Evolutionary conservation across 2,888 invertebrate genomes (phyloP), one percentile per base, ranked within the genome.

Genomic region (Graphium colonna): DNA sequence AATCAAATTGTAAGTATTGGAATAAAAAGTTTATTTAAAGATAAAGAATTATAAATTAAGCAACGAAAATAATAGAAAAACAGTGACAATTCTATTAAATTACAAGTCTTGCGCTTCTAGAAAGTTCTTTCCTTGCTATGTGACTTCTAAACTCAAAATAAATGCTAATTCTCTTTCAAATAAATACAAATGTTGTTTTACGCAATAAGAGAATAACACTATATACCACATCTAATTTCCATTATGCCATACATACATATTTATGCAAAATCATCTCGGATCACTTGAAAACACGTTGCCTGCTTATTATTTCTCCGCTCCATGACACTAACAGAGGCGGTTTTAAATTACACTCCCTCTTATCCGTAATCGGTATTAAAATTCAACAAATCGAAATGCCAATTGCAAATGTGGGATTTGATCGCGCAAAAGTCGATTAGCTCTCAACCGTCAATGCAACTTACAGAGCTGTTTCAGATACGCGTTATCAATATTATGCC

Each of bases 321-420:
- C 3, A 16, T 4, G 31, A 16, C 44, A 1, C 31, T 16, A 33
- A 31, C 28, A 10, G 17, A 18, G 12, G 5, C 5, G 5, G n/a
- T 36, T 16, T 38, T 10, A 46, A 21, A 7, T 46, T 21, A 16
- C 16, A 16, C 15, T 28, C 43, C 26, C 8, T 15, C 38, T 2
- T 43, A 50, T 21, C 10, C 16, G 7, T 17, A 38, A 39, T 51
- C 43, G 10, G n/a, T 41, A 28, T 38, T 18, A 16, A 43, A 28
- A 0, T 43, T 21, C 26, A 17, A 26, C 49, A 51, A 43, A 51
- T 44, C 36, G 36, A n/a, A 33, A 41, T n/a, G 41, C 21, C 18
- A 41, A 46, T 15, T 12, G 41, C 10, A 10, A 8, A n/a, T 3
- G n/a, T 3, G 1, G n/a, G 28, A 39, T 39, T 8, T 39, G 16